phyloP scores from a whole-genome alignment of 1,140 invertebrate genomes.

The Camponotus floridanus region DNA sequence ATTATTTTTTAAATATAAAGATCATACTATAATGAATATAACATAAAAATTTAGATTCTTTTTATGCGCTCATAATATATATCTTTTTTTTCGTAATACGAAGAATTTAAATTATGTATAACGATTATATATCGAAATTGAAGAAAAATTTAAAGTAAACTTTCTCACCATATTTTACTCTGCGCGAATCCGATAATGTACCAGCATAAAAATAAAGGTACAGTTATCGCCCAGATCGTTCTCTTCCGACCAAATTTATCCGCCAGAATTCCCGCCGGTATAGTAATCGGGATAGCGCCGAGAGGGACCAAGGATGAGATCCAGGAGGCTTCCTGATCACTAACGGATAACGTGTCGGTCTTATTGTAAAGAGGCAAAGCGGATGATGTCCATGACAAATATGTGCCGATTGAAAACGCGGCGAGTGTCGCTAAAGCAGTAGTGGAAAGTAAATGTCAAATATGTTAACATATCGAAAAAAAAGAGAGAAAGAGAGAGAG shows the following conservation, averaged over 20 bases:
- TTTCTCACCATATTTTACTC: conserved; percentile 60
- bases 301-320: conserved; percentile 86
- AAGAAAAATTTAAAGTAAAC: not conserved
- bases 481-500: too few relatives aligned
- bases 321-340: conserved; percentile 85
- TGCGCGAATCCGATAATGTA: conserved; percentile 86
- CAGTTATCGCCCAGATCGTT: conserved; percentile 86
- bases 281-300: conserved; percentile 86
- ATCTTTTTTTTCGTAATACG: not conserved
- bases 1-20: not conserved
- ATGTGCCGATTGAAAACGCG: conserved; percentile 86
- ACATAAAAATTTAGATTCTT: not conserved
- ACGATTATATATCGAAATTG: not conserved
- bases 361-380: conserved; percentile 83
- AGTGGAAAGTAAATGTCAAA: conserved; percentile 15
- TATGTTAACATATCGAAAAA: too few relatives aligned
- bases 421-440: conserved; percentile 85
- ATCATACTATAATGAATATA: not conserved
- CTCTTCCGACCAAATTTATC: conserved; percentile 90
- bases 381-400: conserved; percentile 87
- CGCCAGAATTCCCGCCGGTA: conserved; percentile 87
- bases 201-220: conserved; percentile 89
- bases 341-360: conserved; percentile 55
- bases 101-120: not conserved
- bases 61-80: not conserved